Evolutionary conservation across 2,113 vertebrate genomes (phyloP).

Genomic region (Ctenomys sociabilis): DNA sequence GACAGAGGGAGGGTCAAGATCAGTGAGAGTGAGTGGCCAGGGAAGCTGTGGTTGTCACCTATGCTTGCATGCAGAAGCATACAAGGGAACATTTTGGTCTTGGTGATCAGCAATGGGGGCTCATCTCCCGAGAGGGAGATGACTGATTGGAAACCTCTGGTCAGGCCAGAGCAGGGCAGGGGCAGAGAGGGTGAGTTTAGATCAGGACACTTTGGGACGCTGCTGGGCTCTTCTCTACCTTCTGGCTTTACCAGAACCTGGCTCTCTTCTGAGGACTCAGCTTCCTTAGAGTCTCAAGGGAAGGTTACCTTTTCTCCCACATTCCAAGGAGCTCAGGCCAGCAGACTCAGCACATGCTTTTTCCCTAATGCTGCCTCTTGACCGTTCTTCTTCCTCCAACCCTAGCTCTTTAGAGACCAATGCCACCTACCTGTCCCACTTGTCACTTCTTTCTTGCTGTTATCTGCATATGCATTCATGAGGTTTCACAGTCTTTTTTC

Average conservation of each 20-base stretch:
- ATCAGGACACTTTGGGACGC: background rate
- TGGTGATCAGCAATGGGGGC: background rate
- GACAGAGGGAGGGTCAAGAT: background rate
- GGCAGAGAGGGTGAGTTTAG: background rate
- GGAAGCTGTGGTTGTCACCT: background rate
- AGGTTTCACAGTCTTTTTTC: background rate
- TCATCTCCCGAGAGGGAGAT: background rate
- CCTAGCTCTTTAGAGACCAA: background rate
- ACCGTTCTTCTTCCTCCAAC: background rate
- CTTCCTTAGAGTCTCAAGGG: background rate
- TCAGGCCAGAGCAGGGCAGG: background rate
- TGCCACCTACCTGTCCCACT: background rate
- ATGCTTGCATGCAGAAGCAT: background rate
- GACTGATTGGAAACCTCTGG: background rate
- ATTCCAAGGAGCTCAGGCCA: background rate
- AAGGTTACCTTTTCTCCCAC: background rate
- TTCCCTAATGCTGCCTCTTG: background rate
- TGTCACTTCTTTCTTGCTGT: background rate
- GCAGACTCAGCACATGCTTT: background rate
- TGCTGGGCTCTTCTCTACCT: background rate
- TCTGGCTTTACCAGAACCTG: background rate
- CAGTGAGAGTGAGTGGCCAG: slow-evolving; percentile 4
- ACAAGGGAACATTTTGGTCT: background rate
- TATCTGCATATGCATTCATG: background rate
- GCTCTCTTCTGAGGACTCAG: background rate